Evolutionary conservation across 2,113 vertebrate species (phyloP).

Genomic region (Rafetus swinhoei): DNA sequence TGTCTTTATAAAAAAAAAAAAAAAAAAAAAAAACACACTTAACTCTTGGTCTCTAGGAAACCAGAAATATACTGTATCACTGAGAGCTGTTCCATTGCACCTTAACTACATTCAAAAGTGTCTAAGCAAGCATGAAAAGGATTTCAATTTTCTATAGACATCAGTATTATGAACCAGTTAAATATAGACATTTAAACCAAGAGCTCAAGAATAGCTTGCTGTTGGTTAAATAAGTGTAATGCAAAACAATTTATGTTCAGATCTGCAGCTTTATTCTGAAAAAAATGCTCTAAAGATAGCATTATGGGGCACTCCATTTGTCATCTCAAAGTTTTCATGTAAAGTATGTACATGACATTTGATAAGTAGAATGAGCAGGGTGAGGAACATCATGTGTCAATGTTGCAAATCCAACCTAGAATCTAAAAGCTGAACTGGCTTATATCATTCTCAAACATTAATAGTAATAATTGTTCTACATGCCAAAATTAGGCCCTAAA

Average conservation of each 20-base stretch:
- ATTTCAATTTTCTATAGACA: conserved; percentile 38
- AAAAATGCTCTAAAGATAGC: not conserved
- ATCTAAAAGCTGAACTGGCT: not conserved
- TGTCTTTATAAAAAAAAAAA: too few relatives aligned
- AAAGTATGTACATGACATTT: not conserved
- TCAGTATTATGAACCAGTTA: conserved; percentile 22
- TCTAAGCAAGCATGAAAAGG: conserved; percentile 57
- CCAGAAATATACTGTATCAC: conserved; percentile 68
- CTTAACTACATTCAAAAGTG: conserved; percentile 53
- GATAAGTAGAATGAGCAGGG: not conserved
- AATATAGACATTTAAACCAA: conserved; percentile 31
- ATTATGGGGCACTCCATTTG: not conserved
- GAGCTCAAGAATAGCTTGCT: not conserved
- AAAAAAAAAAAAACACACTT: conserved; percentile 65
- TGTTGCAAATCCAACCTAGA: not conserved
- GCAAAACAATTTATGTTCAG: not conserved
- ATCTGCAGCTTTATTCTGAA: not conserved
- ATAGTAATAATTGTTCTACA: fast-evolving
- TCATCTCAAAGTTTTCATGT: fast-evolving
- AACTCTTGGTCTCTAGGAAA: conserved; percentile 73
- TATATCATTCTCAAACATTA: not conserved
- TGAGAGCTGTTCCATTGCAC: conserved; percentile 38
- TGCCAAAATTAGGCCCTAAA: not conserved
- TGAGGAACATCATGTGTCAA: not conserved
- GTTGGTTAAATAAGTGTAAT: conserved; percentile 16